Percentiles rank a stretch among this genome's conserved stretches.
phyloP scores from a whole-genome alignment of 2,797 vertebrate genomes.

The Okamejei kenojei region DNA sequence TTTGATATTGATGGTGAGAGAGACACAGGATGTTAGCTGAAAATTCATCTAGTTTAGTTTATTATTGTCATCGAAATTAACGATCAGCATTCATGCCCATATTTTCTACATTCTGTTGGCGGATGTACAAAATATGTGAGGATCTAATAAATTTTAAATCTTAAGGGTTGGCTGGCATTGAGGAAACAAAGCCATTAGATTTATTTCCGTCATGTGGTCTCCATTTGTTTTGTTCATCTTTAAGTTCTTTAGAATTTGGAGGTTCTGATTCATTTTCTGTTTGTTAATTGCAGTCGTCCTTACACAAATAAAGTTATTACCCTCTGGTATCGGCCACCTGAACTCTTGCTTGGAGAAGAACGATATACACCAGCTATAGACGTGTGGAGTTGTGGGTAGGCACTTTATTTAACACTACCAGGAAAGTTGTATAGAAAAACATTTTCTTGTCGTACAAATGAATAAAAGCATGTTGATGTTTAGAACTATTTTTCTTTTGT shows the following conservation, averaged over 20 bases:
- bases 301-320: slow-evolving; percentile 75
- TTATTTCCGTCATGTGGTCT: background rate
- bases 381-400: slow-evolving; percentile 76
- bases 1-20: too few species aligned
- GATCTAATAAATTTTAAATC: background rate
- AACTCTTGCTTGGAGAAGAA: slow-evolving; percentile 68
- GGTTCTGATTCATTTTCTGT: slow-evolving; percentile 33
- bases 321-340: slow-evolving; percentile 68
- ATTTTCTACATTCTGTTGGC: too few species aligned
- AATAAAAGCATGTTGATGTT: background rate
- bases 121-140: too few species aligned
- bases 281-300: slow-evolving; percentile 58
- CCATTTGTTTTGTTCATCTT: background rate
- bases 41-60: too few species aligned
- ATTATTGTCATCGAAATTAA: too few species aligned
- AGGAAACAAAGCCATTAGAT: background rate
- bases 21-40: too few species aligned
- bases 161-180: background rate
- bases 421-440: background rate
- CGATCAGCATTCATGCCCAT: too few species aligned
- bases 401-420: slow-evolving; percentile 39
- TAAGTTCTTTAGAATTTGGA: background rate
- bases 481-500: slow-evolving; percentile 41
- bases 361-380: slow-evolving; percentile 70
- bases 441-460: background rate